A percentile compares a stretch with the other conserved stretches of the same genome.
Evolutionary conservation across 2,888 invertebrate species (phyloP).

Genomic region (Scelioninae gen. 1): DNA sequence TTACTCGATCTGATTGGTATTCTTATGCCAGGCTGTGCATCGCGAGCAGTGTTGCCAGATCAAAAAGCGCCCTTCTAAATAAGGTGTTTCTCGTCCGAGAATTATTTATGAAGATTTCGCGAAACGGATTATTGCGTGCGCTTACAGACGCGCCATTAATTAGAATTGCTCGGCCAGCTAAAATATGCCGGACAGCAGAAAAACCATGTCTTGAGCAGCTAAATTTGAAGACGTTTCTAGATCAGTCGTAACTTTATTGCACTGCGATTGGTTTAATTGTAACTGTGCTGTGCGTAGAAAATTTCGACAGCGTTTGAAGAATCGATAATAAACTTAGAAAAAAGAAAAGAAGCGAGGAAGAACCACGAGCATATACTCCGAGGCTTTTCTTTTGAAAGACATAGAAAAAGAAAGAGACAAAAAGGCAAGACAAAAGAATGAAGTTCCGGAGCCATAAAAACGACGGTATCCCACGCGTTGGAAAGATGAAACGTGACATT

Average conservation of each 20-base stretch:
- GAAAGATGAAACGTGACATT: constrained; percentile 15
- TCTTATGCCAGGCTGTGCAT: constrained; percentile 57
- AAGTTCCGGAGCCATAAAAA: constrained; percentile 40
- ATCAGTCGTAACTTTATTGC: constrained; percentile 52
- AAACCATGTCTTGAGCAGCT: constrained; percentile 31
- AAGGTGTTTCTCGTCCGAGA: constrained; percentile 66
- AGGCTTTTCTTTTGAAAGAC: constrained; percentile 16
- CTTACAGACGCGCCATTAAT: constrained; percentile 51
- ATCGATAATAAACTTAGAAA: constrained; percentile 2
- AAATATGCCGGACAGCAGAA: constrained; percentile 35
- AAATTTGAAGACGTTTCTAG: constrained; percentile 47
- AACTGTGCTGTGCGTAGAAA: constrained; percentile 34
- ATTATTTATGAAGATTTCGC: constrained; percentile 69
- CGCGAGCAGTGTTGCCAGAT: constrained; percentile 65
- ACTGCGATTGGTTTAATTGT: constrained; percentile 42
- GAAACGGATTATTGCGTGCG: constrained; percentile 55
- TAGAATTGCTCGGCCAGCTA: constrained; percentile 17
- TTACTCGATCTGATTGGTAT: constrained; percentile 67
- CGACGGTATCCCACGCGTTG: constrained; percentile 41
- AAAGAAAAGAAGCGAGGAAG: neutral
- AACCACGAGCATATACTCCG: constrained; percentile 19
- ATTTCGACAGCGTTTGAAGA: constrained; percentile 26
- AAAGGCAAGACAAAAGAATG: constrained; percentile 22
- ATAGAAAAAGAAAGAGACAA: constrained; percentile 2
- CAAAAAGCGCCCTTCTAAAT: constrained; percentile 64